A percentile compares a stretch with the other conserved stretches of the same genome.
Evolutionary conservation across 2,113 vertebrate genomes (phyloP).

Genomic region (Raja brachyura): DNA sequence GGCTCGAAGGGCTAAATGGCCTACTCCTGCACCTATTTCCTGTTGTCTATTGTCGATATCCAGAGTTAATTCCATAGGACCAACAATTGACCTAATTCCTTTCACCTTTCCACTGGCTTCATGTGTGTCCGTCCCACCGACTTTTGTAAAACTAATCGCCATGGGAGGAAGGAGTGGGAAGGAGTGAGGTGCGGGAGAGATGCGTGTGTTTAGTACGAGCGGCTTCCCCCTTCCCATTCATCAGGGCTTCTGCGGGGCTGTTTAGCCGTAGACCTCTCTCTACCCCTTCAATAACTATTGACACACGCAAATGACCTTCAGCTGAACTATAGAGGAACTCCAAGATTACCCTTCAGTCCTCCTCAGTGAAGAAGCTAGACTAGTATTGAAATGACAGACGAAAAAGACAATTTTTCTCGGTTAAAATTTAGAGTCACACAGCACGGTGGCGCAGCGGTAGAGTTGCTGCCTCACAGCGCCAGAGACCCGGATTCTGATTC

Average conservation of each 20-base stretch:
- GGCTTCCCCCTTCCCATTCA: conserved; percentile 35
- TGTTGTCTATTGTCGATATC: background rate
- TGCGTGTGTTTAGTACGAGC: background rate
- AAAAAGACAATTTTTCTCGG: background rate
- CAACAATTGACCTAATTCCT: background rate
- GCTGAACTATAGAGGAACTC: background rate
- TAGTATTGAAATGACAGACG: background rate
- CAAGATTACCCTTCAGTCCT: background rate
- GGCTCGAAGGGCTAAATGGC: too few species aligned
- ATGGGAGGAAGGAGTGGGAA: background rate
- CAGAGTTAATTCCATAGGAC: background rate
- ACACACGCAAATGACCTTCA: conserved; percentile 37
- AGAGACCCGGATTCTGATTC: too few species aligned
- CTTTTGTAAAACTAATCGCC: background rate
- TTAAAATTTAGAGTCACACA: background rate
- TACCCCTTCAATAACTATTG: conserved; percentile 43
- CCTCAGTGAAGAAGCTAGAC: background rate
- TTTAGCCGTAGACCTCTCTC: conserved; percentile 43
- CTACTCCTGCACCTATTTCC: too few species aligned
- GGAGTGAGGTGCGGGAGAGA: background rate
- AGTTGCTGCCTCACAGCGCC: too few species aligned
- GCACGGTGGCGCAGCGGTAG: too few species aligned
- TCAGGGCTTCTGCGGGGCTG: conserved; percentile 41
- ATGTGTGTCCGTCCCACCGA: background rate
- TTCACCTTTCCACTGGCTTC: background rate